These are phyloP conservation scores for Protomyctophum bolini DNA, from an alignment of 2,113 vertebrate species.

Conservation along the genomic window DNA sequence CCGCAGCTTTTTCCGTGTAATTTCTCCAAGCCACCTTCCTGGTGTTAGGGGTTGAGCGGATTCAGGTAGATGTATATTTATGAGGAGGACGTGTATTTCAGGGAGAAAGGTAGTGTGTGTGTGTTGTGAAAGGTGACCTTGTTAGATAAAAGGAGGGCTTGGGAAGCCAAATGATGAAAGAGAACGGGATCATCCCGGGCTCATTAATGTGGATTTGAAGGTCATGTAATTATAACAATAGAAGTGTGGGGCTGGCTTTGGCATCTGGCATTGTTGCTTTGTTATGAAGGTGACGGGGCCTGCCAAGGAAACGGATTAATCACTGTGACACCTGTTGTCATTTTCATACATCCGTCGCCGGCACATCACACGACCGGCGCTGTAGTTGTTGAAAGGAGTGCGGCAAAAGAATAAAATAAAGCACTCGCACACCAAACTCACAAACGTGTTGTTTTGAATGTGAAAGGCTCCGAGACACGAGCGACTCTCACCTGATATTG, in stretches of 20 bases:
- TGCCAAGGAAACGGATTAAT: conserved; percentile 69
- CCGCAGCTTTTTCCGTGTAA: conserved; percentile 59
- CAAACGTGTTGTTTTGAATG: conserved; percentile 34
- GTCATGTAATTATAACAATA: conserved; percentile 77
- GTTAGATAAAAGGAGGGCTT: conserved; percentile 76
- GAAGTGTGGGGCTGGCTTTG: conserved; percentile 67
- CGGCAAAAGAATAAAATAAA: conserved; percentile 43
- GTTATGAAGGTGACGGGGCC: conserved; percentile 67
- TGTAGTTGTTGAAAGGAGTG: conserved; percentile 34
- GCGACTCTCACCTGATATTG: conserved; percentile 11
- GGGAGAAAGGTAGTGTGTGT: conserved; percentile 42
- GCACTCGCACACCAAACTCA: conserved; percentile 9
- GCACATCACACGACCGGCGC: conserved; percentile 51
- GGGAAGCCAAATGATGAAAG: conserved; percentile 74
- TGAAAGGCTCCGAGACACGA: conserved; percentile 30
- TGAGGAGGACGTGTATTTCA: conserved; percentile 71
- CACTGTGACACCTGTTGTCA: conserved; percentile 69
- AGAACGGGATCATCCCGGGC: conserved; percentile 73
- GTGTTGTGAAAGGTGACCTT: conserved; percentile 75
- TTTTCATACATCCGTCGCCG: conserved; percentile 56
- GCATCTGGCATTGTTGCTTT: conserved; percentile 77
- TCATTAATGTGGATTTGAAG: conserved; percentile 82
- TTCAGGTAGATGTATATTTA: conserved; percentile 75
- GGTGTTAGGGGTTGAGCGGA: conserved; percentile 62
- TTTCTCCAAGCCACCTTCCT: conserved; percentile 43